phyloP scores from a whole-genome alignment of 2,797 vertebrate species.

The Periophthalmus magnuspinnatus region DNA sequence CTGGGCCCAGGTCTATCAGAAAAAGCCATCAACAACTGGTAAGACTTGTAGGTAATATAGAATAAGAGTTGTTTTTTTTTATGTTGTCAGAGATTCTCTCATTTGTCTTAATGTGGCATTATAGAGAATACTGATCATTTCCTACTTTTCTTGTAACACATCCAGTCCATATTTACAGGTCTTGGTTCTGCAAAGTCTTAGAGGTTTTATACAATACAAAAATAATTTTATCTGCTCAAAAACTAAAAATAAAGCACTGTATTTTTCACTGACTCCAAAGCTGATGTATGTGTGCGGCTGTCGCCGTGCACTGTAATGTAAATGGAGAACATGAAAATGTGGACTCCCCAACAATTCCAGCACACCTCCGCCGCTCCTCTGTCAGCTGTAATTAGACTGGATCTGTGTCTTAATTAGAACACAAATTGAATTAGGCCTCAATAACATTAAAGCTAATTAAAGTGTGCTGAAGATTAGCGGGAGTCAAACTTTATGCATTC shows the following conservation, averaged over 20 bases:
- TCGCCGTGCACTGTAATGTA: neutral
- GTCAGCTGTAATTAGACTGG: conserved; percentile 25
- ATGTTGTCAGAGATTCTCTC: no score
- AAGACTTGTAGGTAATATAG: no score
- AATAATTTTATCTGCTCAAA: neutral
- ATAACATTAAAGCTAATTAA: conserved; percentile 10
- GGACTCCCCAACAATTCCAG: conserved; percentile 14
- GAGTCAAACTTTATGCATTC: neutral
- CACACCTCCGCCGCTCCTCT: conserved; percentile 6
- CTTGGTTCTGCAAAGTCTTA: neutral
- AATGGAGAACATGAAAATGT: conserved; percentile 7
- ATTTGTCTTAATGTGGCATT: no score
- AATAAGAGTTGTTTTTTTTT: no score
- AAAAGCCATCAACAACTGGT: no score
- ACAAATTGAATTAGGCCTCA: conserved; percentile 16
- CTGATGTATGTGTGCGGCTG: neutral
- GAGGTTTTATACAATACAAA: no score
- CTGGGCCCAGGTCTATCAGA: no score
- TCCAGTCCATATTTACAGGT: neutral
- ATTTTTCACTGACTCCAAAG: neutral
- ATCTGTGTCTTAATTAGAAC: conserved; percentile 22
- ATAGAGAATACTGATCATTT: no score
- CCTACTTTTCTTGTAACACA: no score
- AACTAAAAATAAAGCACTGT: neutral
- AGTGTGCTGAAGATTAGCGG: neutral